phyloP scores from a whole-genome alignment of 2,113 vertebrate species.

The Ursus arctos region DNA sequence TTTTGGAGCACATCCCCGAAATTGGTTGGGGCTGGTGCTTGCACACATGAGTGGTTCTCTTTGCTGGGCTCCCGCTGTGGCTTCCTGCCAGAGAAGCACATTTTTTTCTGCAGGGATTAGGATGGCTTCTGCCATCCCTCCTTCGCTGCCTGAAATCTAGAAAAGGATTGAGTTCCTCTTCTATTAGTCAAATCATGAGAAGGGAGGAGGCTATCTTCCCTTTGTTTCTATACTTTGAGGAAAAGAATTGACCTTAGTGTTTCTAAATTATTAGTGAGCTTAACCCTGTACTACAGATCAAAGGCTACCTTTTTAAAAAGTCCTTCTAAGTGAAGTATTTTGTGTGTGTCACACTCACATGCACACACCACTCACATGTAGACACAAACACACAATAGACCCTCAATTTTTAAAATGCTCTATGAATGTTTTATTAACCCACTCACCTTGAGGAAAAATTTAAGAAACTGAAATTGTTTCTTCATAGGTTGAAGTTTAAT shows the following conservation, averaged over 20 bases:
- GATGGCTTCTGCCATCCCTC: not conserved
- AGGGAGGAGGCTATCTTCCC: not conserved
- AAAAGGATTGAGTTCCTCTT: not conserved
- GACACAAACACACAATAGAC: not conserved
- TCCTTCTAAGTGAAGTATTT: not conserved
- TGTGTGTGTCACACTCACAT: not conserved
- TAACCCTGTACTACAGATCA: not conserved
- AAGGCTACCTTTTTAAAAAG: not conserved
- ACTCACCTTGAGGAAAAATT: not conserved
- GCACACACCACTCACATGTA: not conserved
- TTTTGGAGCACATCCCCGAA: not conserved
- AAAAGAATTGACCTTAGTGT: not conserved
- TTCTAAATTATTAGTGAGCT: not conserved
- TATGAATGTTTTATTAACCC: not conserved
- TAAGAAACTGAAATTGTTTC: not conserved
- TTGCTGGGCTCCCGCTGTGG: not conserved
- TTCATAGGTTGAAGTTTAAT: not conserved
- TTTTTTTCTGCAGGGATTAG: not conserved
- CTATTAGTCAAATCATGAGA: not conserved
- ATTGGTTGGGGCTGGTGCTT: not conserved
- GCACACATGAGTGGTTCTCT: not conserved
- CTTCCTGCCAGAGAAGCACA: not conserved
- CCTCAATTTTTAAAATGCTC: not conserved
- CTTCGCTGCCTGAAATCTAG: not conserved
- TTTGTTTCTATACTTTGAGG: not conserved